Evolutionary conservation across 2,888 invertebrate genomes (phyloP), one percentile per base, ranked within the genome.

Genomic region (Cephus nigrinus): DNA sequence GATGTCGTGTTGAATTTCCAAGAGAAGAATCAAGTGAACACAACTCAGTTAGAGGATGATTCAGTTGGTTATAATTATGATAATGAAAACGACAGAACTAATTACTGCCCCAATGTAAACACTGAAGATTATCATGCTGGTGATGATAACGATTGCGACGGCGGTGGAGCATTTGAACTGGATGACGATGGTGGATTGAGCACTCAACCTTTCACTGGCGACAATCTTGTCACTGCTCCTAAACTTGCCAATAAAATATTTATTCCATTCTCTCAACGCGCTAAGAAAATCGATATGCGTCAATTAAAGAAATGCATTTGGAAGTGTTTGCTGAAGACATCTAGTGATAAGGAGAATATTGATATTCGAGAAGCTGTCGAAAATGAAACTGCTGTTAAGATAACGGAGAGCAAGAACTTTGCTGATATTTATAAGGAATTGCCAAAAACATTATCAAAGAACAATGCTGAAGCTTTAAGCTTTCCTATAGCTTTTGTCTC

Each of bases 241-340:
- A 94, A 94, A 80, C 93, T 93, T 91, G 94, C 94, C 83, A 85
- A 81, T 11, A 95, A 95, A 92, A 94, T 95, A 74, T 94, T 95
- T 86, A 95, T 98, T 80, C 94, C 95, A 0, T 97, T 96, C 90
- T 96, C 97, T 9, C 94, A 95, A 91, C 94, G 95, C 77, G 96
- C 98, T 9, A 98, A 98, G 89, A 96, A 95, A 79, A 94, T 98
- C 71, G 97, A 98, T 87, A 97, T 98, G 94, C 96, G 95, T 86
- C 95, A 94, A 88, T 91, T 98, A 73, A 98, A 98, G 89, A 92
- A 93, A n/a, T 93, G 94, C 76, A 95, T 97, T 81, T 96, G 96
- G 95, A 93, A 93, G 69, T 90, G 95, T 81, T 91, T 97, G 12
- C 23, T 55, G 23, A 55, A 55, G 55, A 32, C 72, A 78, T 4